Percentiles rank a stretch among this genome's conserved stretches.
Evolutionary conservation across 1,140 invertebrate species (phyloP).

Genomic region (Protaetia brevitarsis): DNA sequence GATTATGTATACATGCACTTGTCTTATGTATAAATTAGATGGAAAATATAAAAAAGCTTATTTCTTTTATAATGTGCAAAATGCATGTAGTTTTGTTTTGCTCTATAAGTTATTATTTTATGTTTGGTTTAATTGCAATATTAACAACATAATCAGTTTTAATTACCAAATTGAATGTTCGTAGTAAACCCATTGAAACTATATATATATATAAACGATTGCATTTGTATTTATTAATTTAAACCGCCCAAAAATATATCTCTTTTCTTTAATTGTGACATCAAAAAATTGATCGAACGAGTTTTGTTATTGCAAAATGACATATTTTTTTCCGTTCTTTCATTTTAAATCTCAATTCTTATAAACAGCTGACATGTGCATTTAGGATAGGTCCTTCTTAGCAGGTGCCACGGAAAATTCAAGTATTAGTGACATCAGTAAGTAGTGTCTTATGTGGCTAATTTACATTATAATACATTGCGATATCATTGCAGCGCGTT

Average conservation of each 20-base stretch:
- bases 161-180: background rate
- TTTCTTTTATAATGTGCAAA: conserved; percentile 37
- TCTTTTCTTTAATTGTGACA: background rate
- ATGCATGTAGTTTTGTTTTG: conserved; percentile 28
- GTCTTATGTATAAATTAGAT: conserved; percentile 34
- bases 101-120: background rate
- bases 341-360: no score
- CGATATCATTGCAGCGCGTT: conserved; percentile 1
- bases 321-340: no score
- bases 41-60: conserved; percentile 46
- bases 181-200: conserved; percentile 18
- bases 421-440: conserved; percentile 15
- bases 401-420: conserved; percentile 14
- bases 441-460: conserved; percentile 21
- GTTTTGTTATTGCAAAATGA: background rate
- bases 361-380: conserved; percentile 1
- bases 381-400: background rate
- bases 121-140: background rate
- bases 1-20: conserved; percentile 35
- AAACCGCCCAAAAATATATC: background rate
- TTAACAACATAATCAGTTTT: conserved; percentile 15
- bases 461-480: conserved; percentile 22
- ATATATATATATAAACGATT: conserved; percentile 37
- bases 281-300: background rate
- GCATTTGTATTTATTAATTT: conserved; percentile 19